These are phyloP conservation scores for Diaperis boleti DNA, from an alignment of 2,888 invertebrate genomes.

Conservation along the genomic window DNA sequence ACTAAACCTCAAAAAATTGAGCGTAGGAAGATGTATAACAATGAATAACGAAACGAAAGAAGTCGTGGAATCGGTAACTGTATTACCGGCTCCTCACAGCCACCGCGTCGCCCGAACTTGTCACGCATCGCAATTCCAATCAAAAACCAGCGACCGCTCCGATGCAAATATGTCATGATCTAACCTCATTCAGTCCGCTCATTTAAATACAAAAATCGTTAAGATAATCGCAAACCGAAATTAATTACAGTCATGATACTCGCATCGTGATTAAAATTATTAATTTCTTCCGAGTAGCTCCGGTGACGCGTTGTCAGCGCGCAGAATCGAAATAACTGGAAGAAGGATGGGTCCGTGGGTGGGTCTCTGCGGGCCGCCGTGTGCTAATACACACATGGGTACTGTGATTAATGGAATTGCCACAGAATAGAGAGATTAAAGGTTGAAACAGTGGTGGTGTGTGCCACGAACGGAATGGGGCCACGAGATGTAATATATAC, in stretches of 20 bases:
- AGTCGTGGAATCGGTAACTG: too few species aligned
- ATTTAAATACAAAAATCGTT: constrained; percentile 27
- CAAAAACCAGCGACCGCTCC: neutral
- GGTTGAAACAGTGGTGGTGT: too few species aligned
- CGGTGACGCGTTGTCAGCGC: neutral
- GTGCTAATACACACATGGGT: too few species aligned
- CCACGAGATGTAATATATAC: too few species aligned
- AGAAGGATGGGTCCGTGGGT: neutral
- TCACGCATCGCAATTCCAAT: neutral
- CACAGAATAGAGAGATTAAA: too few species aligned
- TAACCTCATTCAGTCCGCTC: constrained; percentile 14
- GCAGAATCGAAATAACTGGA: neutral
- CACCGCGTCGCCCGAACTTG: too few species aligned
- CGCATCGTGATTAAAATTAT: constrained; percentile 19
- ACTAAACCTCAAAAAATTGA: too few species aligned
- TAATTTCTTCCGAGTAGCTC: constrained; percentile 7
- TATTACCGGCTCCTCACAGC: too few species aligned
- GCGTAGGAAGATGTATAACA: too few species aligned
- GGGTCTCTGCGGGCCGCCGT: neutral
- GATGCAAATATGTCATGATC: constrained; percentile 24
- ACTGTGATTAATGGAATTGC: too few species aligned
- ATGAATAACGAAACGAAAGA: too few species aligned
- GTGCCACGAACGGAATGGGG: too few species aligned
- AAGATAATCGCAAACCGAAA: constrained; percentile 18
- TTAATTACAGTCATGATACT: constrained; percentile 13